phyloP scores from a whole-genome alignment of 2,113 vertebrate genomes.

The Cnemophilus loriae region DNA sequence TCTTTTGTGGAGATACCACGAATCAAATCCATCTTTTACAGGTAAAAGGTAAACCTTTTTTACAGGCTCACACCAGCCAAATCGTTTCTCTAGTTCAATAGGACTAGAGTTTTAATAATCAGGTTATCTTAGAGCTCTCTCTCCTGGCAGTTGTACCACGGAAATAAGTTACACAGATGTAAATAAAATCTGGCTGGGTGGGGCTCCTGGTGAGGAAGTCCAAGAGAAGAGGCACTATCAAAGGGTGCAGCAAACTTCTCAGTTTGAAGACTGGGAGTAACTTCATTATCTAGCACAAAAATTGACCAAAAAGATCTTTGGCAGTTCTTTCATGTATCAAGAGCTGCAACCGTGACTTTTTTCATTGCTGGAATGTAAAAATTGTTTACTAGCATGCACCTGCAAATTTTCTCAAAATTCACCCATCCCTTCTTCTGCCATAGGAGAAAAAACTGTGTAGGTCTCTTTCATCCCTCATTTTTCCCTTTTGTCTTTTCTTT shows the following conservation, averaged over 20 bases:
- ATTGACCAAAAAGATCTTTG: neutral
- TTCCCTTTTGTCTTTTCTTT: neutral
- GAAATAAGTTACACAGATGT: neutral
- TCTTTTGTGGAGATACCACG: neutral
- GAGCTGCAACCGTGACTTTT: neutral
- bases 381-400: neutral
- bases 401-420: neutral
- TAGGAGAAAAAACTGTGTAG: neutral
- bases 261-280: fast-evolving
- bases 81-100: neutral
- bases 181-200: neutral
- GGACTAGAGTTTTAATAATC: neutral
- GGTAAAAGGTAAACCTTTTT: neutral
- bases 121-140: neutral
- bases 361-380: neutral
- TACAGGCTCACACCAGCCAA: neutral
- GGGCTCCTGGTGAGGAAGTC: neutral
- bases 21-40: neutral
- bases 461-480: neutral
- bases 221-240: neutral
- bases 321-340: neutral
- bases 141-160: neutral
- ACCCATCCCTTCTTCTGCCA: neutral
- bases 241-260: fast-evolving
- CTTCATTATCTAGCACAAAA: neutral